phyloP scores from a whole-genome alignment of 2,113 vertebrate species.

The Gadus chalcogrammus region DNA sequence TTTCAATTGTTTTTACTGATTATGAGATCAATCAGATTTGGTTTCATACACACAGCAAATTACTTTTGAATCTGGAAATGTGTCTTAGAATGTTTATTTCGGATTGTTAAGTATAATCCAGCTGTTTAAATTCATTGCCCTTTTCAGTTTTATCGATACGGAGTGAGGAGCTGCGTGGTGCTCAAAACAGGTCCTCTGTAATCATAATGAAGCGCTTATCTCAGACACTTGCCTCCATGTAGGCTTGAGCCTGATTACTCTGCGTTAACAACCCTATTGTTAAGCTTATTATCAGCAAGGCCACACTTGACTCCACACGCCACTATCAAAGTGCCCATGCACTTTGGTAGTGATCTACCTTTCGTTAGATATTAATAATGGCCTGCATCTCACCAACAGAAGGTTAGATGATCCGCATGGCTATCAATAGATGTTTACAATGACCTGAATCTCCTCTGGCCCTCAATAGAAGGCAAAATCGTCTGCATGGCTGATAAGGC shows the following conservation, averaged over 20 bases:
- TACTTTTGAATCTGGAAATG: no score
- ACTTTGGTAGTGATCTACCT: slow-evolving; percentile 14
- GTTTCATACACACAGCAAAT: no score
- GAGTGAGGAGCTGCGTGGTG: no score
- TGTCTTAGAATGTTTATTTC: no score
- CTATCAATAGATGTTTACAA: slow-evolving; percentile 36
- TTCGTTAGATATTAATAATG: slow-evolving; percentile 31
- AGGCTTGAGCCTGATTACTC: slow-evolving; percentile 52
- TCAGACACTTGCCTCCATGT: neutral
- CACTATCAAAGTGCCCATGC: slow-evolving; percentile 32
- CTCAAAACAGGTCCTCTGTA: no score
- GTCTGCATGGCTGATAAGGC: slow-evolving; percentile 7
- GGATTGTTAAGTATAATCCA: no score
- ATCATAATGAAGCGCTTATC: no score
- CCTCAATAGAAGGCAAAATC: neutral
- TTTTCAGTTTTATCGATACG: no score
- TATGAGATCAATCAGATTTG: no score
- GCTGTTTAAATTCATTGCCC: no score
- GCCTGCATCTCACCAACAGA: slow-evolving; percentile 18
- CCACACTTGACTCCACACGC: slow-evolving; percentile 28
- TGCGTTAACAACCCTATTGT: slow-evolving; percentile 27
- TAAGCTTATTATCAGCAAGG: slow-evolving; percentile 44
- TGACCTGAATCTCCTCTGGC: slow-evolving; percentile 12
- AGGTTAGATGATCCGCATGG: neutral
- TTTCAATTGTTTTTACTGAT: no score